phyloP scores from a whole-genome alignment of 2,113 vertebrate species.

The Centropristis striata region DNA sequence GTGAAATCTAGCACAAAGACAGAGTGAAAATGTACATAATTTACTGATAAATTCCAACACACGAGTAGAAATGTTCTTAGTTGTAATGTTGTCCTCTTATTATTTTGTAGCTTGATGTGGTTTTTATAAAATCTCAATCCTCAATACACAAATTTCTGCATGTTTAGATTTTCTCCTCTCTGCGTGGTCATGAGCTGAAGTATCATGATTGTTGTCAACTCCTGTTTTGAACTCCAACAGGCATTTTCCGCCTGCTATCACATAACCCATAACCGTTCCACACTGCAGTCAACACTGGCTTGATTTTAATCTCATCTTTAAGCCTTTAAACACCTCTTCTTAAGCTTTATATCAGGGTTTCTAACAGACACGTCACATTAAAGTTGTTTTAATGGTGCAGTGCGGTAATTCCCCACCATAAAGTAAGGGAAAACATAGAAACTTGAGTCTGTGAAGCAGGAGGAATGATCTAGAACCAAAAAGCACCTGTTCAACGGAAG shows the following conservation, averaged over 20 bases:
- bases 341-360: neutral
- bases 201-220: neutral
- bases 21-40: too few species aligned
- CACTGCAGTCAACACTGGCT: neutral
- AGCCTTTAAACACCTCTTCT: neutral
- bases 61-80: too few species aligned
- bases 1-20: too few species aligned
- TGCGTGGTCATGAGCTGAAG: neutral
- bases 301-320: slow-evolving; percentile 27
- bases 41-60: too few species aligned
- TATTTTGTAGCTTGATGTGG: neutral
- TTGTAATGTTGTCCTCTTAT: neutral
- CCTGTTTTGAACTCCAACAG: slow-evolving; percentile 29
- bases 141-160: neutral
- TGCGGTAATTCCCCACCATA: neutral
- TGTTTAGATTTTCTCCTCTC: neutral
- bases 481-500: slow-evolving; percentile 82
- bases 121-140: too few species aligned
- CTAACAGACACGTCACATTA: neutral
- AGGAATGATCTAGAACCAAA: slow-evolving; percentile 71
- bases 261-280: neutral
- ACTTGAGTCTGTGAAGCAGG: slow-evolving; percentile 30
- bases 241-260: slow-evolving; percentile 37
- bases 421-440: neutral
- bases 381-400: neutral